Evolutionary conservation across 1,140 invertebrate species (phyloP), one percentile per base, ranked within the genome.

Genomic region (Chionoecetes opilio): DNA sequence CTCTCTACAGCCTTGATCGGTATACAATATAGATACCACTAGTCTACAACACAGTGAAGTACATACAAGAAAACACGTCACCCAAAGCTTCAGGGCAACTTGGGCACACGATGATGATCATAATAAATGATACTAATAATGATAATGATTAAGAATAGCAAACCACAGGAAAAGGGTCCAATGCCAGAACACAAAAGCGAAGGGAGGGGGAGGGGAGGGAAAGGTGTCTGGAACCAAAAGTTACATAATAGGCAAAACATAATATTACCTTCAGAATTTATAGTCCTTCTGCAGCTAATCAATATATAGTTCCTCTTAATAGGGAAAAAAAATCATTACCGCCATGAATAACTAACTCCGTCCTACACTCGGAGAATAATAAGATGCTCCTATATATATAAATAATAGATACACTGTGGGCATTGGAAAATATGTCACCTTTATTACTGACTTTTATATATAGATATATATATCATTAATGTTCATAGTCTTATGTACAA

Each of bases 401-500:
- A 87, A 95, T 92, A 91, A 95, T 95, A 95, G 90, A 95, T 87
- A 95, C 94, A 95, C 94, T 92, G 37, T 91, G 82, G 90, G 90
- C 90, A 92, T 91, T 95, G 94, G 94, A 95, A 95, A 95, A 95
- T 95, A 95, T 91, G 75, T 95, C 90, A 95, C 91, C 86, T 95
- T 95, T 95, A 95, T 95, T 95, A 95, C 94, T 91, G 94, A 95
- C 90, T 92, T 87, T 63, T 82, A 82, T 89, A 82, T 90, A 41
- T 90, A 41, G 37, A 90, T 90, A 90, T 38, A 93, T 38, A 93
- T 93, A 95, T 95, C 94, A 95, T 95, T 95, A 95, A 91, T 95
- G 94, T 63, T 95, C 94, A 95, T 90, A 95, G 82, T 94, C 93
- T 95, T 95, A 95, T 95, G 94, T 95, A 95, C 94, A 95, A 95